These are phyloP conservation scores for Fragariocoptes setiger DNA, from an alignment of 1,140 invertebrate species.

Conservation along the genomic window DNA sequence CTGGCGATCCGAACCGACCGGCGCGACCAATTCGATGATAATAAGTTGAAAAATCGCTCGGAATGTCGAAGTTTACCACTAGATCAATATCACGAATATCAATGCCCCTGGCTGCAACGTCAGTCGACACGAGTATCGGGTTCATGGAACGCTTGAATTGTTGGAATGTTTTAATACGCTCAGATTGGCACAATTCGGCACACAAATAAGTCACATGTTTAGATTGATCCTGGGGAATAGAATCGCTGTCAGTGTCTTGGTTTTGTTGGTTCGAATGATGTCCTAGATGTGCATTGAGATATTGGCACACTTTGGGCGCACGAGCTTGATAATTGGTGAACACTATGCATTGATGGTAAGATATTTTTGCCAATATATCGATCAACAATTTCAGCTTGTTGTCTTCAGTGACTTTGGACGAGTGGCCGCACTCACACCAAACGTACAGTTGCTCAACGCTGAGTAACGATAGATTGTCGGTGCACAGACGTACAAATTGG, in stretches of 20 bases:
- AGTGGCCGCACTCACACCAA: constrained; percentile 14
- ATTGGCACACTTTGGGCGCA: constrained; percentile 15
- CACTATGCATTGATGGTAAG: constrained; percentile 59
- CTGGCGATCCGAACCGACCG: constrained; percentile 31
- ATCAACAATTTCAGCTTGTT: constrained; percentile 33
- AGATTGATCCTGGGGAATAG: constrained; percentile 11
- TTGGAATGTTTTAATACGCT: constrained; percentile 35
- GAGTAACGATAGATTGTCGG: constrained; percentile 23
- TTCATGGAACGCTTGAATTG: constrained; percentile 39
- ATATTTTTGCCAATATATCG: constrained; percentile 30
- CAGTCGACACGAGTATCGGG: constrained; percentile 59
- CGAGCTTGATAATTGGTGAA: constrained; percentile 56
- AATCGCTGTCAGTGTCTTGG: too few species aligned
- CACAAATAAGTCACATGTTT: constrained; percentile 29
- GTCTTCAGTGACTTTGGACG: constrained; percentile 19
- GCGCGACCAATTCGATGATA: constrained; percentile 78
- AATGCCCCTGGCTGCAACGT: constrained; percentile 41
- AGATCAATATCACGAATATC: constrained; percentile 71
- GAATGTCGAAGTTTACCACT: constrained; percentile 66
- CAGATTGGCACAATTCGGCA: constrained; percentile 39
- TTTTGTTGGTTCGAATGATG: too few species aligned
- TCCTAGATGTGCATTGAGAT: constrained; percentile 10
- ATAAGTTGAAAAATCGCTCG: constrained; percentile 50
- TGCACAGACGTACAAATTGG: constrained; percentile 29
- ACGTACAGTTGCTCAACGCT: constrained; percentile 36